Percentiles rank a stretch among this genome's conserved stretches.
Conservation (phyloP, 2,113 vertebrate genomes). For the Chlamydotis undulata region DNA sequence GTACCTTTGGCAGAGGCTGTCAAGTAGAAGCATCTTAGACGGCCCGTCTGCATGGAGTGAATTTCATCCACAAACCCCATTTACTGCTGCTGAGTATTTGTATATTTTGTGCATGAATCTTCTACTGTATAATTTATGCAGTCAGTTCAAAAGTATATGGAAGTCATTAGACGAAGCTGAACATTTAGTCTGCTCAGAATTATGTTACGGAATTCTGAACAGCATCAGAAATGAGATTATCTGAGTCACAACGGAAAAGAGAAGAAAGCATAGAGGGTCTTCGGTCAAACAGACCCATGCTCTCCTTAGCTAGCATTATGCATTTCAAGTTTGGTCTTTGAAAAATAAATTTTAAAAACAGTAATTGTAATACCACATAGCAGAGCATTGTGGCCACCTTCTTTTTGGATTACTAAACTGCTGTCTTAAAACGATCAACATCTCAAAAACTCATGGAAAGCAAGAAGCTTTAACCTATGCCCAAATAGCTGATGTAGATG, state of each 20-base stretch:
- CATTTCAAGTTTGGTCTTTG: neutral
- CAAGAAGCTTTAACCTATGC: neutral
- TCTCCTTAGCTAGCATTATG: neutral
- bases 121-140: constrained; percentile 28
- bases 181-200: constrained; percentile 13
- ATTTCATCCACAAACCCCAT: constrained; percentile 20
- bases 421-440: neutral
- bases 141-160: constrained; percentile 34
- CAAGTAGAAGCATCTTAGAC: constrained; percentile 3
- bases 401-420: neutral
- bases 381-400: neutral
- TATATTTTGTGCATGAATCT: constrained; percentile 33
- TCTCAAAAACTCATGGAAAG: neutral
- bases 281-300: neutral
- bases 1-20: constrained; percentile 5
- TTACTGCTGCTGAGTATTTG: constrained; percentile 28
- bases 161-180: constrained; percentile 44
- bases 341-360: neutral
- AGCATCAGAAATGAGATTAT: constrained; percentile 38
- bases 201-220: neutral
- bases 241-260: neutral
- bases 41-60: constrained; percentile 5
- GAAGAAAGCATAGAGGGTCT: neutral
- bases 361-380: neutral
- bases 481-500: fast-evolving